These are phyloP conservation scores for Sebastes fasciatus DNA, from an alignment of 2,113 vertebrate genomes.

Conservation along the genomic window DNA sequence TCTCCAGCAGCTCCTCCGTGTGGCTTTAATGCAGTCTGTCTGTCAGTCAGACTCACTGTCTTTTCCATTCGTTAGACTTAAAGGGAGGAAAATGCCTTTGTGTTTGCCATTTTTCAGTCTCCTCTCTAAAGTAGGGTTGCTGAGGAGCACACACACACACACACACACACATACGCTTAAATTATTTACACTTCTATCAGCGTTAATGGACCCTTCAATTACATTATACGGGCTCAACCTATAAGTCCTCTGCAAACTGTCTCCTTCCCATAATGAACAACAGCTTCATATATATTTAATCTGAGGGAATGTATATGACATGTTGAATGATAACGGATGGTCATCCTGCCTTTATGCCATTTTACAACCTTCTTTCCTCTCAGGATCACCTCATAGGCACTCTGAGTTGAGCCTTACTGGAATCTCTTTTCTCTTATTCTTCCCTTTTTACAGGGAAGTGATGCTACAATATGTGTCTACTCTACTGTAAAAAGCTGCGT, in stretches of 20 bases:
- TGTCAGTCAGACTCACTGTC: conserved; percentile 60
- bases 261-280: conserved; percentile 55
- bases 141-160: conserved; percentile 16
- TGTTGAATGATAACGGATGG: conserved; percentile 37
- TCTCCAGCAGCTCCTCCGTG: conserved; percentile 27
- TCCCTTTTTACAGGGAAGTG: conserved; percentile 26
- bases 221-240: conserved; percentile 53
- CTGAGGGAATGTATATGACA: conserved; percentile 34
- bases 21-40: conserved; percentile 53
- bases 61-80: conserved; percentile 60
- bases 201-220: conserved; percentile 69
- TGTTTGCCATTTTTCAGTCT: conserved; percentile 47
- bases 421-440: conserved; percentile 23
- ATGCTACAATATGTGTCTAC: conserved; percentile 22
- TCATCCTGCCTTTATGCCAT: conserved; percentile 1
- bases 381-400: not conserved
- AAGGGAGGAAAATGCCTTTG: conserved; percentile 54
- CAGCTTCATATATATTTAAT: conserved; percentile 57
- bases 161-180: conserved; percentile 39
- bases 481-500: conserved; percentile 33
- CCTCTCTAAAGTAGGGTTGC: conserved; percentile 16
- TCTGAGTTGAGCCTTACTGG: conserved; percentile 13
- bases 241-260: conserved; percentile 53
- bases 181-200: conserved; percentile 69
- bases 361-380: not conserved